These are phyloP conservation scores for Cyphomyrus plagiostoma DNA, from an alignment of 2,113 vertebrate species.

Conservation along the genomic window DNA sequence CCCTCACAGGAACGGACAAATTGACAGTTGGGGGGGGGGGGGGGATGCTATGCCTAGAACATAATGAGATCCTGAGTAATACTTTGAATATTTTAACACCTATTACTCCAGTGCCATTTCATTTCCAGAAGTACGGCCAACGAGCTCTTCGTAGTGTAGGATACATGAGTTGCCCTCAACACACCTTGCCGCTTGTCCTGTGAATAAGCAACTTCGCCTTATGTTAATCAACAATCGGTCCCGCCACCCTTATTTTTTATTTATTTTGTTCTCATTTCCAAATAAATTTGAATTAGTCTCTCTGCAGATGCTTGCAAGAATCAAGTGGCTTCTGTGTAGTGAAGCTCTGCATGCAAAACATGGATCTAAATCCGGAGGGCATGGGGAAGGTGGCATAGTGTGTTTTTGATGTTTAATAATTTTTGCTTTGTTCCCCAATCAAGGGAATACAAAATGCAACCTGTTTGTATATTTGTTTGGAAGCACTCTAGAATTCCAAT, in stretches of 20 bases:
- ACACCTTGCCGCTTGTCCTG: constrained; percentile 26
- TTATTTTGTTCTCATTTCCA: not conserved
- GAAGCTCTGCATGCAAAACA: constrained; percentile 18
- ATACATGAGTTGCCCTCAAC: constrained; percentile 30
- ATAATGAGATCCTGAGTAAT: constrained; percentile 32
- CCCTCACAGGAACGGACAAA: constrained; percentile 12
- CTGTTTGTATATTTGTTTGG: constrained; percentile 28
- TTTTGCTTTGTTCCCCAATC: constrained; percentile 51
- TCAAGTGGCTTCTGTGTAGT: not conserved
- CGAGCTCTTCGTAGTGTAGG: constrained; percentile 5
- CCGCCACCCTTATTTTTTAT: not conserved
- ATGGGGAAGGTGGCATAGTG: not conserved
- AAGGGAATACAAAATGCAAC: constrained; percentile 43
- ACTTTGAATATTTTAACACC: constrained; percentile 50
- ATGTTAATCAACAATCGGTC: not conserved
- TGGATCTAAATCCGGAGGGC: constrained; percentile 36
- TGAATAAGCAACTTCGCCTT: not conserved
- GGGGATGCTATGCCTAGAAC: not conserved
- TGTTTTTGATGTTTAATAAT: constrained; percentile 43
- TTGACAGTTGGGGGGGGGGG: not conserved
- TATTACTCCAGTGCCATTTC: constrained; percentile 55
- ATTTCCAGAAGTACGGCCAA: constrained; percentile 51
- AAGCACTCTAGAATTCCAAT: constrained; percentile 24
- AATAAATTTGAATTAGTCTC: not conserved
- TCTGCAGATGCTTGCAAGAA: not conserved